Evolutionary conservation across 1,140 invertebrate genomes (phyloP).

Genomic region (Drosophila ficusphila): DNA sequence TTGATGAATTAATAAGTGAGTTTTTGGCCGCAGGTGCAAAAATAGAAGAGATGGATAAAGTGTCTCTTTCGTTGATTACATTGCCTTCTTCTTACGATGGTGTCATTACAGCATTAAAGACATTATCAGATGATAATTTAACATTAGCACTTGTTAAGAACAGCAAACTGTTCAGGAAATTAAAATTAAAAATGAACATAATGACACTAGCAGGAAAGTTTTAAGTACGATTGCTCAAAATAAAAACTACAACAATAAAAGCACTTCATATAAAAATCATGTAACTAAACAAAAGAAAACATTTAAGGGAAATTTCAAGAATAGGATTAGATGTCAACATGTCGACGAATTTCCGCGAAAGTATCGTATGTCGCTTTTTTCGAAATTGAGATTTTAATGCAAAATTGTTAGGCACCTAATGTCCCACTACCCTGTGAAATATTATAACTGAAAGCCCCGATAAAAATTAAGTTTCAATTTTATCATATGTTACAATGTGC

Average conservation of each 20-base stretch:
- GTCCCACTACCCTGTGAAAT: no score
- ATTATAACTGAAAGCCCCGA: no score
- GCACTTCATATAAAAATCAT: background rate
- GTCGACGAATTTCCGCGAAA: no score
- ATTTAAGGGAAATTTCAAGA: conserved; percentile 9
- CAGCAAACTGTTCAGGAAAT: no score
- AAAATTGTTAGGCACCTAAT: no score
- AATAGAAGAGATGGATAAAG: conserved; percentile 32
- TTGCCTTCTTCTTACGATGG: background rate
- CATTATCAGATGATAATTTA: background rate
- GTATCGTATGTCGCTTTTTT: no score
- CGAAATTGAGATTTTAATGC: no score
- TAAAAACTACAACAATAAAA: background rate
- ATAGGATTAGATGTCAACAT: conserved; percentile 5
- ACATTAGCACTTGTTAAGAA: background rate
- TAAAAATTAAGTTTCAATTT: no score
- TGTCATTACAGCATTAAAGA: background rate
- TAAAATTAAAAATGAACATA: background rate
- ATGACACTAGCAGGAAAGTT: conserved; percentile 13
- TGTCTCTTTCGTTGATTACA: conserved; percentile 66
- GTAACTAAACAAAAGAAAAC: conserved; percentile 5
- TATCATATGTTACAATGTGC: no score
- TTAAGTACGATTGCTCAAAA: background rate
- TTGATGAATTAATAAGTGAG: conserved; percentile 79
- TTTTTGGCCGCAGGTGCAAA: conserved; percentile 7